Evolutionary conservation across 1,140 invertebrate genomes (phyloP), one percentile per base, ranked within the genome.

Genomic region (Contarinia nasturtii): DNA sequence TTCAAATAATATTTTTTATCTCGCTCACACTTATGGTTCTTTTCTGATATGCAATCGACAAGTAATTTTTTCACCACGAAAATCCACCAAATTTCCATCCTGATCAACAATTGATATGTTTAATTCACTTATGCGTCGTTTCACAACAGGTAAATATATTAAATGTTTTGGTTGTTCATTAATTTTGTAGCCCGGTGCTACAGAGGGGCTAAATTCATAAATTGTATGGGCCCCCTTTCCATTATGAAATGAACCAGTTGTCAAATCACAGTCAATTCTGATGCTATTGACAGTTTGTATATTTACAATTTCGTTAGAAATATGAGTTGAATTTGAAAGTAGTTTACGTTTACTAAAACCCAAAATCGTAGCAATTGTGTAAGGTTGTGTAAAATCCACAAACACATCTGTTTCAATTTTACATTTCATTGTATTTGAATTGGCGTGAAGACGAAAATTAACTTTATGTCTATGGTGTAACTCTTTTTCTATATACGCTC

Each of bases 91-190:
- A 27, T 50, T 22, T 18, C 52, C 54, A 47, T 55, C 52, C 53
- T 57, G 54, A 53, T 59, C 50, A 18, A 52, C 44, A 19, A 60
- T 43, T 44, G 46, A 47, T 19, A 57, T 15, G n/a, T 48, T 44
- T 21, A 59, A 45, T 46, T 52, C 15, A 44, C 47, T 48, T 48
- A 58, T 55, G 38, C 21, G 42, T 5, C 44, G 49, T 2, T 48
- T 48, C 34, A 51, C 57, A 14, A 63, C 49, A 46, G 51, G 57
- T 49, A 59, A 49, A 54, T 61, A 63, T 49, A 61, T 63, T 33
- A 61, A 51, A 22, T 56, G 52, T 8, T n/a, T 21, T n/a, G 55
- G 54, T 27, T 38, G 48, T 55, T 61, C 55, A 15, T 52, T 47
- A 19, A 58, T 56, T 54, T 58, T 58, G 51, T 53, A 55, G 17